Conservation (phyloP, 1,140 invertebrate species). For the Neotoxoptera formosana region DNA sequence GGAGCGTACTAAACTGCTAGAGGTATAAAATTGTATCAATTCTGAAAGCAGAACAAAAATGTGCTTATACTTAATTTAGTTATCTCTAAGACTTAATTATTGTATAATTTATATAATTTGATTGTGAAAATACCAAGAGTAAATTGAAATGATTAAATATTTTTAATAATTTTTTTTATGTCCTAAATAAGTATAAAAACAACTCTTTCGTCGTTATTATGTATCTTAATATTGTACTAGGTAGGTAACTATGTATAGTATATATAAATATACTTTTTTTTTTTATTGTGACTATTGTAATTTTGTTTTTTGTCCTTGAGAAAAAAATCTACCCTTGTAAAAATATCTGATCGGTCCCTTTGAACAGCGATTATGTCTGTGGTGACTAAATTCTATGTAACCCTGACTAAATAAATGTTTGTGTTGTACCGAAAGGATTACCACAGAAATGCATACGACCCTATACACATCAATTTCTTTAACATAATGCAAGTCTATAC, state of each 20-base stretch:
- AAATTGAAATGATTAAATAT: neutral
- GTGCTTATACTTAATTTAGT: neutral
- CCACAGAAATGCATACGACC: neutral
- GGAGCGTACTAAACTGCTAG: neutral
- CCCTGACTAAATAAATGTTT: conserved; percentile 45
- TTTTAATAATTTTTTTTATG: too few relatives aligned
- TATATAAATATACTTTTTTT: neutral
- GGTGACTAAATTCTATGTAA: conserved; percentile 9
- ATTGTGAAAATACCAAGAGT: neutral
- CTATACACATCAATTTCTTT: conserved; percentile 18
- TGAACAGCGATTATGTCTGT: neutral
- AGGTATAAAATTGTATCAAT: neutral
- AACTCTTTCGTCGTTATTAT: neutral
- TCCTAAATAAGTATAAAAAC: neutral
- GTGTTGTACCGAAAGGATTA: conserved; percentile 31
- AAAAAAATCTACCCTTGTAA: conserved; percentile 34
- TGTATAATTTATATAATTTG: neutral
- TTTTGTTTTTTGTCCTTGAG: neutral
- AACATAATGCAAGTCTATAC: neutral
- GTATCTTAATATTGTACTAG: neutral
- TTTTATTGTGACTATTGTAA: neutral
- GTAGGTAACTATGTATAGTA: neutral
- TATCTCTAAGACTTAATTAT: neutral
- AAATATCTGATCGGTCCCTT: conserved; percentile 15
- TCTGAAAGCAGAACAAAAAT: neutral